Evolutionary conservation across 2,797 vertebrate genomes (phyloP), one percentile per base, ranked within the genome.

Genomic region (Aselliscus stoliczkanus): DNA sequence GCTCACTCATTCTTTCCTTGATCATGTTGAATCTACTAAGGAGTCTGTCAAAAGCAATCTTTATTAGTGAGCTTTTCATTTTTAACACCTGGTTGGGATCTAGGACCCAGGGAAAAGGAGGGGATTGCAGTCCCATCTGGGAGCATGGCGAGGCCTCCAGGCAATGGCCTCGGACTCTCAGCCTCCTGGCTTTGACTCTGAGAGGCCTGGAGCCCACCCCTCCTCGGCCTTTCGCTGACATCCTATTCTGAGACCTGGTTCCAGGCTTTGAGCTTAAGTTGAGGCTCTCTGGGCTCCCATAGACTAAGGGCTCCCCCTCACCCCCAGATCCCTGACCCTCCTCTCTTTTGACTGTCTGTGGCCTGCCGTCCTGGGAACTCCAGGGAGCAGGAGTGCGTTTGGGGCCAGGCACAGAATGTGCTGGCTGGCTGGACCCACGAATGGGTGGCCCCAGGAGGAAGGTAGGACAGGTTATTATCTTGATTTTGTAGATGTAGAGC

Each of bases 111-210:
- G 84, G 12, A 44, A 52, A 12, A 47, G 31, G 69, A 4, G 5
- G 58, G n/a, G 1, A 10, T 0, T 23, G 18, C 11, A 0, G 31
- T 17, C 11, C 64, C 7, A 2, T 1, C 29, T 34, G 83, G 92
- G 72, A 9, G 56, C 3, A 3, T 0, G 1, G 42, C 0, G 34
- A 34, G 60, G 37, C 12, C 64, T 65, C 27, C 37, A 1, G 12
- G 54, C 42, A 56, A 20, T 3, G 11, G 20, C 44, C 44, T 23
- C n/a, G 80, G 5, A 21, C 42, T 17, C 70, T 39, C 14, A 10
- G 50, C 72, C 52, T 50, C 82, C 64, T 29, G 4, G 20, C 29
- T 29, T 18, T 23, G 65, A 13, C 17, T 2, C 42, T 20, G 47
- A 75, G 47, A 29, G 29, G 50, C 4, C 50, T 31, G 31, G 39